Evolutionary conservation across 1,140 invertebrate genomes (phyloP), one percentile per base, ranked within the genome.

Genomic region (Teleopsis dalmanni): DNA sequence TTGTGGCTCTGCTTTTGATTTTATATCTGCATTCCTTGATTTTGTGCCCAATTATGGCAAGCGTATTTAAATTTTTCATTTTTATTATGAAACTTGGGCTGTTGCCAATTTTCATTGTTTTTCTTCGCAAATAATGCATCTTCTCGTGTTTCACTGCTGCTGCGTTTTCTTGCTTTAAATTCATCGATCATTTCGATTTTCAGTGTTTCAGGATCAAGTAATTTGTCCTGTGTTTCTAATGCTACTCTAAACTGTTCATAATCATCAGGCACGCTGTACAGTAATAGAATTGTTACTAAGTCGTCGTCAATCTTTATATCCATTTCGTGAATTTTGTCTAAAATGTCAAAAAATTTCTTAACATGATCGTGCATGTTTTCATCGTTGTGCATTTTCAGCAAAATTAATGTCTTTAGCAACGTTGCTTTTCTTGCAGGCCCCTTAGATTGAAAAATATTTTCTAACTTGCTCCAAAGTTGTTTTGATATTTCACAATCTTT

Each of bases 331-430:
- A 65, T 43, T 54, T 53, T 55, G 29, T 62, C 58, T 8, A 58
- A 57, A 4, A 53, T 46, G 21, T 62, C 58, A 21, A 40, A 55
- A 29, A 62, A 62, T 36, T 55, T 49, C 1, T 43, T n/a, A 1
- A 63, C 14, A 35, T 68, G 59, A 16, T 57, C 52, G 3, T 51
- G 34, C 7, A 65, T 51, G 38, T 64, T 56, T 26, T 52, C 53
- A 9, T 49, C 55, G 16, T 61, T 57, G 14, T 41, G 11, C 57
- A 64, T 60, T 21, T 52, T 53, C 9, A 43, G 36, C 9, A 50
- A 37, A 13, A 31, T 56, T 11, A 48, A 52, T 37, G 14, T 46
- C 16, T 62, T 50, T 45, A 52, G 25, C 14, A 50, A 27, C 19
- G 13, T 48, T 27, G 47, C 47, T 23, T 48, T 40, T 34, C 34